Conservation (phyloP, 2,888 invertebrate genomes). For the Drosophila parthenogenetica region DNA sequence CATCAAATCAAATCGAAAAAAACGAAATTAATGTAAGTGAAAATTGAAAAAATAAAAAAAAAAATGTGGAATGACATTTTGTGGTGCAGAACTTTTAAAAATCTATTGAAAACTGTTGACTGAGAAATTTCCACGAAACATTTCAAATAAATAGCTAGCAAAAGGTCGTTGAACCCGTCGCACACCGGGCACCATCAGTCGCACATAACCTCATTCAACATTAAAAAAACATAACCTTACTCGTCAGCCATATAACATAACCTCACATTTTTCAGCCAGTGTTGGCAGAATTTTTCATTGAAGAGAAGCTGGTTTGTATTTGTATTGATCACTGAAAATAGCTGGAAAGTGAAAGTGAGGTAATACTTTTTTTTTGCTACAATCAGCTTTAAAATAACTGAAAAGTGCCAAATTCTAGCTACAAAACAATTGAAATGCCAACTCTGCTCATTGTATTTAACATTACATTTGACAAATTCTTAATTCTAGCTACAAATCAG, state of each 20-base stretch:
- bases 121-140: too few species aligned
- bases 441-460: too few species aligned
- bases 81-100: neutral
- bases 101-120: slow-evolving; percentile 1
- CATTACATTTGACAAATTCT: too few species aligned
- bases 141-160: neutral
- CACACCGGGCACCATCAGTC: neutral
- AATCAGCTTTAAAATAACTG: too few species aligned
- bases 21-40: slow-evolving; percentile 20
- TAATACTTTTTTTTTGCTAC: too few species aligned
- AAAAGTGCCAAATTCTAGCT: too few species aligned
- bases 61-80: neutral
- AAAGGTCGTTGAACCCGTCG: neutral
- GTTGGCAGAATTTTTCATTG: too few species aligned
- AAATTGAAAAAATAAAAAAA: slow-evolving; percentile 17
- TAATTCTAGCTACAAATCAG: too few species aligned
- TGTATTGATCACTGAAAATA: too few species aligned
- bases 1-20: slow-evolving; percentile 14
- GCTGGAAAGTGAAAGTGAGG: too few species aligned
- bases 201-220: neutral
- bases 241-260: neutral
- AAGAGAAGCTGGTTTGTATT: too few species aligned
- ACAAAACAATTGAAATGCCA: too few species aligned
- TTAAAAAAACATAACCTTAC: neutral
- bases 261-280: neutral